A percentile compares a stretch with the other conserved stretches of the same genome.
Evolutionary conservation across 2,113 vertebrate species (phyloP).

Genomic region (Sorex araneus): DNA sequence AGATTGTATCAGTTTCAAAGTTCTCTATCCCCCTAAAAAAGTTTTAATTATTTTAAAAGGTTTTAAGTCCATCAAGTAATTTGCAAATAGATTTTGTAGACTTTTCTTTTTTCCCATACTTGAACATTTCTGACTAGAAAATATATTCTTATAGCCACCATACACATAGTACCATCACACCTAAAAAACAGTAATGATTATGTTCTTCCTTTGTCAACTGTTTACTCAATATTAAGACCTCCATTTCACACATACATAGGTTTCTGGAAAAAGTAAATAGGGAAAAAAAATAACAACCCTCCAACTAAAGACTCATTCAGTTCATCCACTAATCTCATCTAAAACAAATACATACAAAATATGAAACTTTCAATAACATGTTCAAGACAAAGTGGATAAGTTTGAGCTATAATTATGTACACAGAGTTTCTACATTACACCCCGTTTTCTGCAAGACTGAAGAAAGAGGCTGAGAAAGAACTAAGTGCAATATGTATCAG

Average conservation of each 20-base stretch:
- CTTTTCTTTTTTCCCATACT: conserved; percentile 52
- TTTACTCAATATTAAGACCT: neutral
- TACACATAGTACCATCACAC: conserved; percentile 35
- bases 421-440: conserved; percentile 30
- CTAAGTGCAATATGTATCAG: conserved; percentile 72
- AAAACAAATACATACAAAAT: conserved; percentile 72
- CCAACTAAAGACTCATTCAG: conserved; percentile 46
- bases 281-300: neutral
- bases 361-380: conserved; percentile 65
- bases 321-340: conserved; percentile 80
- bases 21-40: neutral
- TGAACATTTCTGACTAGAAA: conserved; percentile 71
- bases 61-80: conserved; percentile 60
- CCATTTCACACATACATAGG: neutral
- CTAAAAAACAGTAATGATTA: neutral
- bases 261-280: conserved; percentile 56
- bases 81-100: conserved; percentile 31
- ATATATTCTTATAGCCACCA: conserved; percentile 59
- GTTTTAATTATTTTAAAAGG: conserved; percentile 53
- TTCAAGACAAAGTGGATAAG: conserved; percentile 70
- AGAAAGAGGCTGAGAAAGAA: conserved; percentile 74
- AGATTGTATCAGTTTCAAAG: conserved; percentile 48
- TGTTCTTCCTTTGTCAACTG: conserved; percentile 48
- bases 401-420: conserved; percentile 52
- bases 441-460: conserved; percentile 65